Evolutionary conservation across 2,113 vertebrate species (phyloP).

Genomic region (Sander lucioperca): DNA sequence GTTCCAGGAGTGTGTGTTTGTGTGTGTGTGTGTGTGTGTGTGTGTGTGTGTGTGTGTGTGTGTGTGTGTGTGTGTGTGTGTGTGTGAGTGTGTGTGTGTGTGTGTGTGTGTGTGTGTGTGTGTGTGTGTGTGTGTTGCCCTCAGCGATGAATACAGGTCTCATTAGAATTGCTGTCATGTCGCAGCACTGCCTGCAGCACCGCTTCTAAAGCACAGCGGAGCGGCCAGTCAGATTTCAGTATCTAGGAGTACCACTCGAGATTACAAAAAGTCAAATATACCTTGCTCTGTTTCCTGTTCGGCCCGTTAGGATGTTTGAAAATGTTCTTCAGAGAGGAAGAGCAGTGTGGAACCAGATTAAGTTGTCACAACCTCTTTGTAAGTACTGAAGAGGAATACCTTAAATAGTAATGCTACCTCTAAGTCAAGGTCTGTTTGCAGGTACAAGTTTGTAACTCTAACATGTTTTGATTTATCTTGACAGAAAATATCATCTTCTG

Average conservation of each 20-base stretch:
- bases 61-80: constrained; percentile 34
- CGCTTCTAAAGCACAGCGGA: constrained; percentile 49
- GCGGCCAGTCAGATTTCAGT: constrained; percentile 43
- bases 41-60: constrained; percentile 33
- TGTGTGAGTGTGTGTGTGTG: constrained; percentile 20
- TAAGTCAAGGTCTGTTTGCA: constrained; percentile 13
- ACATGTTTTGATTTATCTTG: constrained; percentile 9
- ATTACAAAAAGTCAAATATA: constrained; percentile 43
- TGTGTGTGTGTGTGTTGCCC: constrained; percentile 46
- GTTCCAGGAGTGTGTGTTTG: constrained; percentile 27
- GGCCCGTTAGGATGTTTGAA: constrained; percentile 55
- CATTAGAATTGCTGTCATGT: constrained; percentile 80
- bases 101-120: constrained; percentile 27
- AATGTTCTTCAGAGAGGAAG: constrained; percentile 57
- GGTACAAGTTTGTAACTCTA: background rate
- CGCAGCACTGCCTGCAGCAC: constrained; percentile 66
- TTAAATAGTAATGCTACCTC: constrained; percentile 20
- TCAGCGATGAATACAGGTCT: constrained; percentile 73
- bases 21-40: constrained; percentile 16
- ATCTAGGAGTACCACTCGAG: constrained; percentile 23
- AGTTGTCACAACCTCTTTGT: constrained; percentile 62
- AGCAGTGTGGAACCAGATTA: constrained; percentile 58
- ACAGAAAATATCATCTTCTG: constrained; percentile 7
- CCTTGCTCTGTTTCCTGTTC: constrained; percentile 5
- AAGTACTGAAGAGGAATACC: constrained; percentile 57